These are phyloP conservation scores for Caenorhabditis wallacei DNA, from an alignment of 2,888 invertebrate species.

Conservation along the genomic window DNA sequence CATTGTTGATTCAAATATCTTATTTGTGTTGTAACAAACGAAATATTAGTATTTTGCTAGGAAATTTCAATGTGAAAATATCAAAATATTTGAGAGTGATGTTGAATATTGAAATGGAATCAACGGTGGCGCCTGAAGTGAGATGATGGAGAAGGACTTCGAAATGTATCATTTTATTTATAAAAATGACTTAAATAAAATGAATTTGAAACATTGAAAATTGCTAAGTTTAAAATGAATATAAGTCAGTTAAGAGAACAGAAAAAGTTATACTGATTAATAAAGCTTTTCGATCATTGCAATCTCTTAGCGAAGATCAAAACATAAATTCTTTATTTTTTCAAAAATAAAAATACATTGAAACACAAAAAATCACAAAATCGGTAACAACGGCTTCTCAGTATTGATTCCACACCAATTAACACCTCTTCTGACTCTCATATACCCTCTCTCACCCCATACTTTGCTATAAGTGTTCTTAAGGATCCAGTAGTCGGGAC, in stretches of 20 bases:
- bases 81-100: background rate
- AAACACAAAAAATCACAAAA: conserved; percentile 33
- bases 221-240: too few species aligned
- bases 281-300: too few species aligned
- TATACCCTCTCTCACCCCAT: conserved; percentile 62
- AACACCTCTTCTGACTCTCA: conserved; percentile 55
- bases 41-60: background rate
- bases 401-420: conserved; percentile 60
- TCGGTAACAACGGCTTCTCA: conserved; percentile 48
- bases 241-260: too few species aligned
- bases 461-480: conserved; percentile 54
- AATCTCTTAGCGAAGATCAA: too few species aligned
- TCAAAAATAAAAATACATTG: too few species aligned
- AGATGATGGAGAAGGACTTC: too few species aligned
- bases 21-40: conserved; percentile 11
- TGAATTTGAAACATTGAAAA: too few species aligned
- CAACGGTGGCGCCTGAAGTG: too few species aligned
- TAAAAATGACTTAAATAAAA: too few species aligned
- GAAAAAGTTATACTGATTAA: too few species aligned
- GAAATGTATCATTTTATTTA: too few species aligned
- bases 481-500: conserved; percentile 56
- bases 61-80: background rate
- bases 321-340: background rate
- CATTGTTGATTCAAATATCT: background rate
- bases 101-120: background rate